Percentiles rank a stretch among this genome's conserved stretches.
These are phyloP conservation scores for Falco naumanni DNA, from an alignment of 2,797 vertebrate genomes.

Conservation along the genomic window DNA sequence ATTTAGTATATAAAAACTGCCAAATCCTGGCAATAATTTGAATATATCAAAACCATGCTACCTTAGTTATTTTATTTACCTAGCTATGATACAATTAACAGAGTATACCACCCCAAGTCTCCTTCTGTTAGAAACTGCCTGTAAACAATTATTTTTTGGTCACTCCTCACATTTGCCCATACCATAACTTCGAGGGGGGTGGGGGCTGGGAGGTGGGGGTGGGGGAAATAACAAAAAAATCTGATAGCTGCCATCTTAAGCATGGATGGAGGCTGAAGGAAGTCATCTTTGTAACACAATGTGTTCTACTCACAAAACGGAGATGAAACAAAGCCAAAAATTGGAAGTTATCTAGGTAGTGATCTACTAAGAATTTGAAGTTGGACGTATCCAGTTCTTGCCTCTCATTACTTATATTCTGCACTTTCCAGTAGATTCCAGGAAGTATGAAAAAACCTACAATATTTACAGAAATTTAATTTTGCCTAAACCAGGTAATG, in stretches of 20 bases:
- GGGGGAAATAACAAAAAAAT: background rate
- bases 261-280: background rate
- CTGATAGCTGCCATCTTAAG: background rate
- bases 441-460: background rate
- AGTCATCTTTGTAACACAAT: background rate
- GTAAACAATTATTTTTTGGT: background rate
- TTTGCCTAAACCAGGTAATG: background rate
- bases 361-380: background rate
- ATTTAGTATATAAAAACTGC: background rate
- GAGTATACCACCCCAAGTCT: accelerated
- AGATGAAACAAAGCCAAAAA: background rate
- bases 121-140: background rate
- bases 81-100: background rate
- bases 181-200: background rate
- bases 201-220: too few species aligned
- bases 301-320: background rate
- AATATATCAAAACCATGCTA: background rate
- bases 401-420: background rate
- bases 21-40: background rate
- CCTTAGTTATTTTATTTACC: background rate
- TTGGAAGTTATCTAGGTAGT: background rate
- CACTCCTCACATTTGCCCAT: background rate
- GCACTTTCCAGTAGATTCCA: background rate
- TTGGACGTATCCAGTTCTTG: background rate
- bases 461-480: background rate